Evolutionary conservation across 2,888 invertebrate genomes (phyloP).

Genomic region (Bursaphelenchus okinawaensis): DNA sequence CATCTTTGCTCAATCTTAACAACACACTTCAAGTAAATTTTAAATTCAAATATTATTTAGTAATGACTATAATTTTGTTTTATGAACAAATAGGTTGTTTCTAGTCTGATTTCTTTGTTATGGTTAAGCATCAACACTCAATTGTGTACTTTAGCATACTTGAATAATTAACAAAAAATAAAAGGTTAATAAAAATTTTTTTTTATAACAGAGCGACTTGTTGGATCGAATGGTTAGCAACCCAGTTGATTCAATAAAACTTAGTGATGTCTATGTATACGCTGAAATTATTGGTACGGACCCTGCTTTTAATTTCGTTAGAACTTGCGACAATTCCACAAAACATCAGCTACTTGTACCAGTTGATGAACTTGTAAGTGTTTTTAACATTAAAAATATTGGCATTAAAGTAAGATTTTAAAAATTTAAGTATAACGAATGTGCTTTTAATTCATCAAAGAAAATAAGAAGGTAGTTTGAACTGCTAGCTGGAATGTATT

Average conservation of each 20-base stretch:
- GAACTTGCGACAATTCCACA: not conserved
- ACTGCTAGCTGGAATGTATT: too few relatives aligned
- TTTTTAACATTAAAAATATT: not conserved
- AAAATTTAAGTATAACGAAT: conserved; percentile 5
- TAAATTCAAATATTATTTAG: too few relatives aligned
- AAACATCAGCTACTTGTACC: not conserved
- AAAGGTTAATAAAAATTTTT: too few relatives aligned
- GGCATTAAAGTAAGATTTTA: not conserved
- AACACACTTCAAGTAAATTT: not conserved
- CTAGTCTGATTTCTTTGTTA: too few relatives aligned
- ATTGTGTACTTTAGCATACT: too few relatives aligned
- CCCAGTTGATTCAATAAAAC: not conserved
- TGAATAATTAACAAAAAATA: too few relatives aligned
- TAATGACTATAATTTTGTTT: too few relatives aligned
- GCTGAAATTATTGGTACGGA: conserved; percentile 6
- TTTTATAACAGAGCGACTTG: not conserved
- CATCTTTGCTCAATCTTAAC: not conserved
- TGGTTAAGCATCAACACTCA: too few relatives aligned
- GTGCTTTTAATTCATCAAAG: too few relatives aligned
- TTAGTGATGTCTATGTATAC: not conserved
- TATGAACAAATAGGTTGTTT: too few relatives aligned
- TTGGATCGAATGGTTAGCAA: conserved; percentile 5
- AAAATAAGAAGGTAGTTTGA: too few relatives aligned
- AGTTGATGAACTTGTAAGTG: not conserved
- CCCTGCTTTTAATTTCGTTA: conserved; percentile 4